Base-by-base conservation (phyloP, 2,888 invertebrate species). In the Ichneumon xanthorius region DNA sequence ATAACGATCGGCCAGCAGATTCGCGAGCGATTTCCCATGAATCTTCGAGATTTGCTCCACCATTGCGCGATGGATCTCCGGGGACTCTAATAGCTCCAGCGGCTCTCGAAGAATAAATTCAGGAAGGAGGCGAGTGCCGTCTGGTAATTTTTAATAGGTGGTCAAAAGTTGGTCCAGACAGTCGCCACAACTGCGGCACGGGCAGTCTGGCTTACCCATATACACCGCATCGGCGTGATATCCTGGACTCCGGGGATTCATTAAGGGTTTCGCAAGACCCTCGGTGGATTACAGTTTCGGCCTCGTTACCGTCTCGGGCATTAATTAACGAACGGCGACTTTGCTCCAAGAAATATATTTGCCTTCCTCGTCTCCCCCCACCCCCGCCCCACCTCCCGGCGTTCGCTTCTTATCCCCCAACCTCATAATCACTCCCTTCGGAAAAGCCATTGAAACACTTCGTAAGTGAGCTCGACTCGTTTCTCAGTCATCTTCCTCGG, bases 61-160 rank as follows among this genome's bases (percentile, higher is more conserved):
- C 48, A 22, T 76, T 53, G 48, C 55, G 70, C 58, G 80, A 85
- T 85, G 79, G 79, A 76, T 85, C 85, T 80, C 85, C 58, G 1
- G 71, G 79, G 82, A 80, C 72, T 82, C 82, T 82, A 61, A 85
- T 82, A 82, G 79, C 75, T 79, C 65, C 61, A 40, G 48, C 58
- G 65, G 79, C 75, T 82, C 61, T 76, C 67, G 30, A 75, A 61
- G 79, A 85, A 85, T 85, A 85, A 82, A 85, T 85, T 76, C 53
- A 50, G 72, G 75, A 80, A 68, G 80, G 73, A 67, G 80, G 73
- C 67, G 72, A 65, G 63, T 76, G 76, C 79, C 82, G 85, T 85
- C 82, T 85, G 85, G 82, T 85, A 85, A 85, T 82, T 85, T 85
- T 85, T 85, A 85, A 85, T 85, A 85, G 82, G 85, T 85, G 85